phyloP scores from a whole-genome alignment of 1,140 invertebrate genomes.

The Drosophila watanabei region DNA sequence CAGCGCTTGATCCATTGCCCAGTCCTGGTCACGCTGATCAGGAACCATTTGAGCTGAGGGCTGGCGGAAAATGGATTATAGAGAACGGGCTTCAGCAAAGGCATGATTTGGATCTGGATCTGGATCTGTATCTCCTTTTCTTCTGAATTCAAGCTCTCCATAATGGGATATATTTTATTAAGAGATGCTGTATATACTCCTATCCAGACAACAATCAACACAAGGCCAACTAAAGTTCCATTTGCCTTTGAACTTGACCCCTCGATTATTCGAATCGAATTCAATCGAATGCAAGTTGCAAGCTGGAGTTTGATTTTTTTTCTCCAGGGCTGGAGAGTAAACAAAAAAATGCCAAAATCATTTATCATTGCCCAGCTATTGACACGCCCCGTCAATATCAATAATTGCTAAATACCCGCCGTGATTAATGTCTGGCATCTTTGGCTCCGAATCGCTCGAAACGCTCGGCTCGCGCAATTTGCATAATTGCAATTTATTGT shows the following conservation, averaged over 20 bases:
- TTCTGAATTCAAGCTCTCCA: neutral
- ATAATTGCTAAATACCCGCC: conserved; percentile 73
- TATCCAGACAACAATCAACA: neutral
- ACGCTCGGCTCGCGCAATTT: conserved; percentile 53
- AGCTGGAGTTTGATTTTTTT: conserved; percentile 4
- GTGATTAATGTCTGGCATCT: conserved; percentile 76
- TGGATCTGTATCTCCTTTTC: neutral
- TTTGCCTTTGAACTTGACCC: conserved; percentile 51
- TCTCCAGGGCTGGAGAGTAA: conserved; percentile 9
- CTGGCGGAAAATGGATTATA: neutral
- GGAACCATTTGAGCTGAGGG: neutral
- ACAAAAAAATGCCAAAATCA: conserved; percentile 41
- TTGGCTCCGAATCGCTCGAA: conserved; percentile 28
- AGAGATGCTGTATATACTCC: neutral
- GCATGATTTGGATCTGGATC: neutral
- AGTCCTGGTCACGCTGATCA: neutral
- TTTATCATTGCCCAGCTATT: conserved; percentile 63
- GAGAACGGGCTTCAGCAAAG: conserved; percentile 18
- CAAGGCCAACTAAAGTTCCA: conserved; percentile 16
- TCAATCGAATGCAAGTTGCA: conserved; percentile 17
- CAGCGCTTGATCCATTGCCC: neutral
- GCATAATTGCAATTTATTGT: conserved; percentile 84
- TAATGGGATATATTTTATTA: neutral
- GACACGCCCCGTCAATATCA: conserved; percentile 72
- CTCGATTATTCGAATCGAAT: conserved; percentile 8